Percentiles rank a stretch among this genome's conserved stretches.
Conservation (phyloP, 2,888 invertebrate species). For the Polymixis lichenea region DNA sequence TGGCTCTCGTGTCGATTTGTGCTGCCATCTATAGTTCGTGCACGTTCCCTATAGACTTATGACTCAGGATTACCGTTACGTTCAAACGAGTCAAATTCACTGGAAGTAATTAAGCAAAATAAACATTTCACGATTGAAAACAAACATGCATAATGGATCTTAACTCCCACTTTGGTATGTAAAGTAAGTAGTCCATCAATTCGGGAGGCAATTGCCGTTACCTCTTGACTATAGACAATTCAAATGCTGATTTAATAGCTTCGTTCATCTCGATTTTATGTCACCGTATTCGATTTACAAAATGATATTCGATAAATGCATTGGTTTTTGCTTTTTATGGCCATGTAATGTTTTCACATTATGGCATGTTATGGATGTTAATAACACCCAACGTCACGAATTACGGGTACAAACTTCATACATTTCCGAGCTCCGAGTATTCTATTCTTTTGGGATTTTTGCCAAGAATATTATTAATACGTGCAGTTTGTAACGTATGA, state of each 20-base stretch:
- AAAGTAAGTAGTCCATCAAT: conserved; percentile 52
- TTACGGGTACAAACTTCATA: conserved; percentile 52
- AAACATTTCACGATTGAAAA: conserved; percentile 52
- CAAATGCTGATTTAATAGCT: conserved; percentile 44
- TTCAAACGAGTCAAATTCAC: conserved; percentile 43
- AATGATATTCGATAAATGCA: conserved; percentile 47
- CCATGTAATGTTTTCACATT: conserved; percentile 44
- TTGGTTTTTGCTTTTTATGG: conserved; percentile 47
- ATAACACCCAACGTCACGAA: conserved; percentile 48
- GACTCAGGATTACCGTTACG: conserved; percentile 36
- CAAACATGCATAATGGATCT: conserved; percentile 52
- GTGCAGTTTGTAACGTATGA: conserved; percentile 37
- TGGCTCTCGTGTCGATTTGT: no score
- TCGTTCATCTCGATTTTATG: conserved; percentile 50
- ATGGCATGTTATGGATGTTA: conserved; percentile 45
- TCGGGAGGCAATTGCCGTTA: conserved; percentile 46
- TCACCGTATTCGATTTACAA: conserved; percentile 51
- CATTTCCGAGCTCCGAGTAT: conserved; percentile 50
- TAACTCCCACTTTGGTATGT: conserved; percentile 41
- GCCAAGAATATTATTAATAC: conserved; percentile 53
- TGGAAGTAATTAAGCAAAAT: conserved; percentile 54
- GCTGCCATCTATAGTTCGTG: no score
- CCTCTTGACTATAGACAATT: conserved; percentile 42
- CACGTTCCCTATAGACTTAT: no score
- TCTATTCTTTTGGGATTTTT: conserved; percentile 60